Evolutionary conservation across 35 echinoderm and acorn worm genomes (phyloP), one percentile per base, ranked within the genome.

Genomic region (Eucidaris tribuloides): DNA sequence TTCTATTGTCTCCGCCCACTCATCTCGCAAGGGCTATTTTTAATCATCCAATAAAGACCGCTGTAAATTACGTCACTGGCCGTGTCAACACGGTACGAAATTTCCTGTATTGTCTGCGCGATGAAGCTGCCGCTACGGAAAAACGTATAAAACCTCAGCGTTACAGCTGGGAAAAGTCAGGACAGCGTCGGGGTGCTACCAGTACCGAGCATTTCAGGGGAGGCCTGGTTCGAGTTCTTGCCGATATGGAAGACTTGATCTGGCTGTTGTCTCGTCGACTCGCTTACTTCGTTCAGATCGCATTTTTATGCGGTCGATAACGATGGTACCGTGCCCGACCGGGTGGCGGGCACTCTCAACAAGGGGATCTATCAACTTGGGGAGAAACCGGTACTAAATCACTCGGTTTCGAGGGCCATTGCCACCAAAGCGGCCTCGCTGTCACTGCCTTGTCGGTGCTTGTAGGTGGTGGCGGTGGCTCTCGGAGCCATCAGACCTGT

Each of bases 371-470:
- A n/a, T n/a, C n/a, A n/a, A n/a, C 64, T 27, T 65, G 35, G 66
- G 66, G 66, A 72, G 43, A 33, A 63, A 72, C 37, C 66, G 66
- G 66, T 43, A 35, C 66, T 72, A 43, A 72, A 72, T 40, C 22
- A 9, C n/a, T 72, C 66, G 66, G 66, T 35, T 72, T 24, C 66
- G 40, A 22, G 66, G 35, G 25, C 1, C 33, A 22, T 0, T 19
- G 17, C 22, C 66, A 72, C 40, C 33, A 40, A 72, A 72, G 66
- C 66, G 66, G 20, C 66, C 66, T 72, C 66, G 66, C 66, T 72
- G 66, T 72, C 66, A 72, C 66, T 40, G 48, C n/a, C 48, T 43
- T 42, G 18, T 15, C 32, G 66, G 66, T 72, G 66, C 66, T 72
- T 40, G 66, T 72, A 72, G 66, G 66, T 40, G 2, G 66, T 22